These are phyloP conservation scores for Phocoena phocoena DNA, from an alignment of 2,113 vertebrate species.

Conservation along the genomic window DNA sequence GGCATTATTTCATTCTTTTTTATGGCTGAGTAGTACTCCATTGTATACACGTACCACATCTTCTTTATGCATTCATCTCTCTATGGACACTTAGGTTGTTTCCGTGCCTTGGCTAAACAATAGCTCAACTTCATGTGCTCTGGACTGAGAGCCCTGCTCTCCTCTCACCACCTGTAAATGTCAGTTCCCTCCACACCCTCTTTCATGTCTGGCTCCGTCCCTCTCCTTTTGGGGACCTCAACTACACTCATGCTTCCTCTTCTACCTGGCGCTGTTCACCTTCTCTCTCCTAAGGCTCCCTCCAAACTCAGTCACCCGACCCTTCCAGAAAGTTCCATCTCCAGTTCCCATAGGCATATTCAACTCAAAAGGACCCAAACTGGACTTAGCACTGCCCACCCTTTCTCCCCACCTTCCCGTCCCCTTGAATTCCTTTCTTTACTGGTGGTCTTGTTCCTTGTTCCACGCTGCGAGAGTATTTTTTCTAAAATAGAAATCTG, in stretches of 20 bases:
- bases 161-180: neutral
- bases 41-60: neutral
- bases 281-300: neutral
- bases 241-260: neutral
- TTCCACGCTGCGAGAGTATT: neutral
- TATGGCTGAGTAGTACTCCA: neutral
- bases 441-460: neutral
- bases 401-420: neutral
- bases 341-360: neutral
- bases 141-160: neutral
- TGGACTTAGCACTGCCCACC: neutral
- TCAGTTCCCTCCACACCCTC: neutral
- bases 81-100: neutral
- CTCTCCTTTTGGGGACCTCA: neutral
- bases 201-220: neutral
- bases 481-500: conserved; percentile 6
- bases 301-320: neutral
- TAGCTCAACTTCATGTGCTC: neutral
- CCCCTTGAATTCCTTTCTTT: neutral
- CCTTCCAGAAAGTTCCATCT: neutral
- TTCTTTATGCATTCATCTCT: neutral
- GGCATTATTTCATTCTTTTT: neutral
- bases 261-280: neutral
- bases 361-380: neutral
- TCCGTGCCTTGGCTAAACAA: neutral